phyloP scores from a whole-genome alignment of 2,797 vertebrate genomes.

The Babyrousa celebensis region DNA sequence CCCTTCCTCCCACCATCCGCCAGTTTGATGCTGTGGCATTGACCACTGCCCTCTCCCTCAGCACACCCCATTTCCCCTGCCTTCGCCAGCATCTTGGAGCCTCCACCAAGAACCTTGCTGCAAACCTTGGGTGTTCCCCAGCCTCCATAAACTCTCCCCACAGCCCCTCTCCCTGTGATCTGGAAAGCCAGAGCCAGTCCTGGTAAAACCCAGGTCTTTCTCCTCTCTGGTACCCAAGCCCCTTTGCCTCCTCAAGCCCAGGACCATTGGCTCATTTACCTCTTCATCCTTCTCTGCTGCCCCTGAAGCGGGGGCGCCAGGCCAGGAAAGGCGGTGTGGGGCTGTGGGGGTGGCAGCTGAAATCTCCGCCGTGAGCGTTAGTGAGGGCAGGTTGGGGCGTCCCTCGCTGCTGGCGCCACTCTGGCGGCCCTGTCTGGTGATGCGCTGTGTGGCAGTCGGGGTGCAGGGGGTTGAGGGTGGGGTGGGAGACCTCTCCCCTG shows the following conservation, averaged over 20 bases:
- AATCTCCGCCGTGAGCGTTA: neutral
- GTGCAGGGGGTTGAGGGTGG: neutral
- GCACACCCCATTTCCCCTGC: neutral
- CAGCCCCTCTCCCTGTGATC: neutral
- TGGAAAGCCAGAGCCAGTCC: neutral
- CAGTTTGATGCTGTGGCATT: neutral
- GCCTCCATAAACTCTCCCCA: neutral
- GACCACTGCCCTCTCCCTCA: neutral
- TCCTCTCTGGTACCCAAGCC: neutral
- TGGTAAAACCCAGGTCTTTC: neutral
- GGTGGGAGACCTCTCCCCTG: neutral
- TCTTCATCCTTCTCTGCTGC: neutral
- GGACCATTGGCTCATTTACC: neutral
- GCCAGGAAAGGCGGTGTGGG: slow-evolving; percentile 24
- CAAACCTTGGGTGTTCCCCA: neutral
- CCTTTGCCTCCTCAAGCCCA: neutral
- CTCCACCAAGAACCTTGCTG: neutral
- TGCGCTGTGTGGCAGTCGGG: neutral
- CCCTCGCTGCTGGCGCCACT: slow-evolving; percentile 62
- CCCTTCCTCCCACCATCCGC: neutral
- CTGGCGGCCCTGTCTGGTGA: slow-evolving; percentile 49
- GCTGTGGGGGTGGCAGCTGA: slow-evolving; percentile 61
- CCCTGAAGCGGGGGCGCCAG: neutral
- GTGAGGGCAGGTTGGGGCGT: slow-evolving; percentile 75
- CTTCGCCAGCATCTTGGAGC: neutral